Base-by-base conservation (phyloP, 2,888 invertebrate species). In the Nomada fabriciana region DNA sequence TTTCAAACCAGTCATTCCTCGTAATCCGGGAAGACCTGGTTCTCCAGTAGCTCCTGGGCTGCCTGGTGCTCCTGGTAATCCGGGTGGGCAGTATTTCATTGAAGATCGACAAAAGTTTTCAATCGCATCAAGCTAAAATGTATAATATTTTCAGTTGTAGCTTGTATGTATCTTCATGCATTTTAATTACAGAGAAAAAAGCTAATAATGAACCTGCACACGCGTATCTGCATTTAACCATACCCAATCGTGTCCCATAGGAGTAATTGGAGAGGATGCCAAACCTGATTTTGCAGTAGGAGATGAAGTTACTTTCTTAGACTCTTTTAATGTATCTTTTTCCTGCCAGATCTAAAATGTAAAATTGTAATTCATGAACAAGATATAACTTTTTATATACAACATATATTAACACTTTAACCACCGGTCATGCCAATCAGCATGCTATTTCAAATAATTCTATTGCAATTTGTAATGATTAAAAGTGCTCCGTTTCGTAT, bases 201-300 rank as follows among this genome's bases (percentile, higher is more conserved):
- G 5, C 4, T 0, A 59, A 63, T 47, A n/a, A 73, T 61, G 42
- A 53, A 97, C 97, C 91, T 98, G 97, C 88, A 98, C 97, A 88
- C 98, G 96, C 52, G 98, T 97, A 90, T 97, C 97, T 84, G 97
- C 97, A 74, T 98, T 97, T 86, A 98, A 94, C 97, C 98, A 98
- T 86, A 98, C 96, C 97, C 97, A 97, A 36, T 97, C 97, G 2
- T 96, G 97, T 0, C 96, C 97, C 1, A 96, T 96, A 0, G 96
- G 96, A 0, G 96, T 95, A 89, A 95, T 94, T 82, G 95, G 94
- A 75, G 95, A 95, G 0, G 95, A 95, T 85, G 95, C 95, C 94
- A 90, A 67, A 23, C 87, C 83, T 29, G 87, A 83, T 53, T 80
- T 71, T 43, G 74, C 63, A n/a, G 67, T 61, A 1, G 94, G 94